Conservation (phyloP, 2,113 vertebrate genomes). For the Callionymus lyra region DNA sequence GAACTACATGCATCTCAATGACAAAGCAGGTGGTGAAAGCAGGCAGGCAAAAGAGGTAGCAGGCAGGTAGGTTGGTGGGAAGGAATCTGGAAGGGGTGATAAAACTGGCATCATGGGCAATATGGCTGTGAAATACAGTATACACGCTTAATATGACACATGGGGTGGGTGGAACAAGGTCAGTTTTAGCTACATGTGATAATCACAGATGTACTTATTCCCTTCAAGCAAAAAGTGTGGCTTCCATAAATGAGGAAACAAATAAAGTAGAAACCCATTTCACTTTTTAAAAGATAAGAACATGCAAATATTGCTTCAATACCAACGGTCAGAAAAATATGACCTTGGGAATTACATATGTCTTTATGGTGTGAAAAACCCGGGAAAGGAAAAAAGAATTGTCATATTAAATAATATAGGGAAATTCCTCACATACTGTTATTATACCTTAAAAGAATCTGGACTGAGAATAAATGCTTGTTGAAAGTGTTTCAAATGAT, state of each 20-base stretch:
- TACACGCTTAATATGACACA: slow-evolving; percentile 34
- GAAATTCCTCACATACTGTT: too few species aligned
- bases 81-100: slow-evolving; percentile 64
- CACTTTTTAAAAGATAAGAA: too few species aligned
- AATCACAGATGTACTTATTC: slow-evolving; percentile 4
- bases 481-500: too few species aligned
- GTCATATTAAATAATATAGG: too few species aligned
- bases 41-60: slow-evolving; percentile 75
- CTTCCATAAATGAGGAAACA: background rate
- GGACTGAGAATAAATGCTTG: too few species aligned
- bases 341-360: too few species aligned
- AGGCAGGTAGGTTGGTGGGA: slow-evolving; percentile 68
- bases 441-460: too few species aligned
- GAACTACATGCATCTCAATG: slow-evolving; percentile 67
- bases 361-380: too few species aligned
- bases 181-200: slow-evolving; percentile 12
- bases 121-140: slow-evolving; percentile 63
- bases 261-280: too few species aligned
- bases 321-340: too few species aligned
- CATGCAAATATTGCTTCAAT: too few species aligned
- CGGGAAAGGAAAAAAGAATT: too few species aligned
- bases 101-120: slow-evolving; percentile 68
- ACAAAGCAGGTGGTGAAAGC: slow-evolving; percentile 76
- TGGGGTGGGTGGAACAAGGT: slow-evolving; percentile 19
- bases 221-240: background rate